These are phyloP conservation scores for Colistium nudipinnis DNA, from an alignment of 2,113 vertebrate species.

Conservation along the genomic window DNA sequence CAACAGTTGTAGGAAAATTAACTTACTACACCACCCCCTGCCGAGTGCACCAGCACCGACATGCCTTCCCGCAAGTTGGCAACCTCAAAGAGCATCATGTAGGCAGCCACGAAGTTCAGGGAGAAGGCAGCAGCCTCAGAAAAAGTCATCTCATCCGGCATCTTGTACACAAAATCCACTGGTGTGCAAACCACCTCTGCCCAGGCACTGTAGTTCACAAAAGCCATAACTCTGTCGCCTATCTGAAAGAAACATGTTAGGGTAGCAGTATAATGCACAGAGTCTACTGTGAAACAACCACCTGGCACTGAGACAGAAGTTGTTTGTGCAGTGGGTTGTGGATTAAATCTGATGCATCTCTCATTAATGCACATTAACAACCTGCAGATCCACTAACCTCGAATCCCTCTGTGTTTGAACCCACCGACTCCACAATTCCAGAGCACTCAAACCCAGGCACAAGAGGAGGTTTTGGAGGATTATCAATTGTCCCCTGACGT, in stretches of 20 bases:
- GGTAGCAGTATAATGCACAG: background rate
- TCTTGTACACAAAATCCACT: constrained; percentile 93
- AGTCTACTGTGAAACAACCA: background rate
- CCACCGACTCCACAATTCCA: constrained; percentile 94
- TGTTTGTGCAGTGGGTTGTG: background rate
- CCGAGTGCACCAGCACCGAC: constrained; percentile 97
- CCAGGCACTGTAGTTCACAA: constrained; percentile 96
- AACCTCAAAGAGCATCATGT: constrained; percentile 99
- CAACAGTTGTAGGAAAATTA: background rate
- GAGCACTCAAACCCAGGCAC: constrained; percentile 97
- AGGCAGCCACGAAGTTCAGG: constrained; percentile 97
- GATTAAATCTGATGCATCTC: background rate
- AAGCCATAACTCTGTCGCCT: constrained; percentile 96
- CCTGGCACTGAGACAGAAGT: background rate
- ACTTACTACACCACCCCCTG: constrained; percentile 95
- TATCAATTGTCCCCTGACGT: constrained; percentile 96
- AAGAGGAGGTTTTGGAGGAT: constrained; percentile 93
- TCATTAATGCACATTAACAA: background rate
- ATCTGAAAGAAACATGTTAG: constrained; percentile 81
- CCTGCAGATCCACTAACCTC: constrained; percentile 84
- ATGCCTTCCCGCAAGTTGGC: constrained; percentile 96
- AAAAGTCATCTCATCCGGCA: constrained; percentile 96
- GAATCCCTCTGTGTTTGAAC: constrained; percentile 90
- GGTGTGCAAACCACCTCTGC: constrained; percentile 96
- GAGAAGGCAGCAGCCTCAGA: constrained; percentile 94